Percentiles rank a stretch among this genome's conserved stretches.
These are phyloP conservation scores for Melanostigma gelatinosum DNA, from an alignment of 2,113 vertebrate species.

Conservation along the genomic window DNA sequence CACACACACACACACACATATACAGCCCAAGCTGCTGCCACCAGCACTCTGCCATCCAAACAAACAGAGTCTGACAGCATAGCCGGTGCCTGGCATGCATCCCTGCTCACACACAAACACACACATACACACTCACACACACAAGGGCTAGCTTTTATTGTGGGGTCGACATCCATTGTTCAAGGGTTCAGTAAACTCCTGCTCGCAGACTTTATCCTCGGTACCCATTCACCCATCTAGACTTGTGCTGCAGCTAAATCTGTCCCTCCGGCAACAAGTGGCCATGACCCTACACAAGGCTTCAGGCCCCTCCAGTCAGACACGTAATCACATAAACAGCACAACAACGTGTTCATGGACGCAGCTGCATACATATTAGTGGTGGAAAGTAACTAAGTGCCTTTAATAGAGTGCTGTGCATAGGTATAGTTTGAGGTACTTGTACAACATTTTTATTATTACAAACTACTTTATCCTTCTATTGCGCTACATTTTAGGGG, in stretches of 20 bases:
- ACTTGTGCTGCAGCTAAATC: constrained; percentile 32
- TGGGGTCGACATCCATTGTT: constrained; percentile 46
- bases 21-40: constrained; percentile 50
- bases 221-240: constrained; percentile 32
- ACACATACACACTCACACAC: constrained; percentile 31
- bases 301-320: constrained; percentile 20
- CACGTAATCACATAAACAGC: constrained; percentile 9
- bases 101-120: constrained; percentile 43
- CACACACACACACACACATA: constrained; percentile 26
- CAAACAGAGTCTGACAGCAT: constrained; percentile 86
- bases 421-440: neutral
- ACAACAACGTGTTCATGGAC: neutral
- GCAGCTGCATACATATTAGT: neutral
- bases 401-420: neutral
- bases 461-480: neutral
- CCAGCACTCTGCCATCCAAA: constrained; percentile 71
- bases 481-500: neutral
- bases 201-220: constrained; percentile 37
- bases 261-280: constrained; percentile 54
- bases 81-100: constrained; percentile 75
- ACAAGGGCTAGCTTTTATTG: constrained; percentile 6
- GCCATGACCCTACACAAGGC: constrained; percentile 27
- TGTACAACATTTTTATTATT: neutral
- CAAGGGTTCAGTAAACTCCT: constrained; percentile 57
- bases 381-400: neutral